Conservation (phyloP, 2,113 vertebrate species). For the Crocuta crocuta region DNA sequence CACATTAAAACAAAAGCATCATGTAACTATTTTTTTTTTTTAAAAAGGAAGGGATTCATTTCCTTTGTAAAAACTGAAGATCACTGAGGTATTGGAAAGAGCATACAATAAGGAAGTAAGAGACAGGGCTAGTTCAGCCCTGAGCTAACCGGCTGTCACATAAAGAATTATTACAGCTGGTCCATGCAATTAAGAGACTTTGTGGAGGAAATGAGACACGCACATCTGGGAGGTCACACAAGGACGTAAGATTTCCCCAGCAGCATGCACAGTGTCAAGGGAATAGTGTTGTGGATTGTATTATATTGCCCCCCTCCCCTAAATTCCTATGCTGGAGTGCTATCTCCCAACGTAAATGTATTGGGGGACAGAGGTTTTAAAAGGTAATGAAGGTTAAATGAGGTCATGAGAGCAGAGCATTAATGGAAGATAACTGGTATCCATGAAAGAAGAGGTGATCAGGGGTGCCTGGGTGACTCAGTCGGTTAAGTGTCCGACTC, state of each 20-base stretch:
- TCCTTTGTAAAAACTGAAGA: neutral
- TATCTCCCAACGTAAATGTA: neutral
- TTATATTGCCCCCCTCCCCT: neutral
- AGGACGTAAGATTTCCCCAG: neutral
- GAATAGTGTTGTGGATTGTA: neutral
- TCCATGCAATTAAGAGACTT: neutral
- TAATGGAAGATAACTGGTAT: neutral
- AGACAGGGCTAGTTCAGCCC: neutral
- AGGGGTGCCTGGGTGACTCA: no score
- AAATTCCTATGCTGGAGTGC: neutral
- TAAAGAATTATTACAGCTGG: neutral
- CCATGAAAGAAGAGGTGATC: neutral
- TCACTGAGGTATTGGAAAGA: neutral
- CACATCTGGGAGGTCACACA: neutral
- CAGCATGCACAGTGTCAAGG: neutral
- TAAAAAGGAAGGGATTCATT: neutral
- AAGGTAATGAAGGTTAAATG: neutral
- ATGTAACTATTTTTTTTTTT: neutral
- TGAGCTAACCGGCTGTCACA: neutral
- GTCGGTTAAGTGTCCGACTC: no score
- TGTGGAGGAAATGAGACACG: neutral
- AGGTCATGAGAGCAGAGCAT: neutral
- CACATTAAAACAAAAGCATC: neutral
- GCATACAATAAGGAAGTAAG: neutral
- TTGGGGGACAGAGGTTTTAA: neutral